phyloP scores from a whole-genome alignment of 2,797 vertebrate genomes.

The Australoheros facetus region DNA sequence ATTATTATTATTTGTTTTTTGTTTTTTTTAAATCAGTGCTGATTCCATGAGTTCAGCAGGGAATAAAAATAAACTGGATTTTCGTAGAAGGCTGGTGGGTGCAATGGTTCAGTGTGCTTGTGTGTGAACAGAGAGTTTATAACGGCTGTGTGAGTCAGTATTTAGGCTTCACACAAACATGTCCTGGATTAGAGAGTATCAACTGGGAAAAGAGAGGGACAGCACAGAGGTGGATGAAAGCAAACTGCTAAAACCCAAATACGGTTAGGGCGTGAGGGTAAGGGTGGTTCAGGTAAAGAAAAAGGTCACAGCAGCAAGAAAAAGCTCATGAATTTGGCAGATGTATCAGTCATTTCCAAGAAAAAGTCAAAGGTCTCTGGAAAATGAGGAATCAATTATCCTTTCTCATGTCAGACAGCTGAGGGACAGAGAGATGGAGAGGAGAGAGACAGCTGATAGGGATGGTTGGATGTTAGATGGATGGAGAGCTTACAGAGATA shows the following conservation, averaged over 20 bases:
- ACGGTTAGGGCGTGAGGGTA: neutral
- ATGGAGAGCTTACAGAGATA: slow-evolving; percentile 28
- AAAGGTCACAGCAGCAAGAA: no score
- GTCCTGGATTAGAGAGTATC: slow-evolving; percentile 34
- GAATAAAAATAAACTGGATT: neutral
- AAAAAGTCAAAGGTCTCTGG: neutral
- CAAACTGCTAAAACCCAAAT: neutral
- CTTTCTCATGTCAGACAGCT: slow-evolving; percentile 2
- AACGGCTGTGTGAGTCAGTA: slow-evolving; percentile 14
- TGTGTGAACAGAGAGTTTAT: neutral
- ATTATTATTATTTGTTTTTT: no score
- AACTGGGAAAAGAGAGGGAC: neutral
- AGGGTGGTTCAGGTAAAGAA: neutral
- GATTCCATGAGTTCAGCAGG: neutral
- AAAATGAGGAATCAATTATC: neutral
- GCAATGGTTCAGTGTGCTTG: neutral
- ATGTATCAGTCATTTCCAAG: neutral
- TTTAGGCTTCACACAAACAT: slow-evolving; percentile 14
- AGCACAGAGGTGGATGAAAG: neutral
- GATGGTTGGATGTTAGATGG: neutral
- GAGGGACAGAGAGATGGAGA: slow-evolving; percentile 1
- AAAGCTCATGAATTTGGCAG: neutral
- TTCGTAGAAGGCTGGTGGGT: neutral
- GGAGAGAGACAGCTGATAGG: slow-evolving; percentile 17
- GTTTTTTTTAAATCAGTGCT: neutral